Evolutionary conservation across 64 coral and sea anemone genomes (phyloP).

Genomic region (Acropora tenuis): DNA sequence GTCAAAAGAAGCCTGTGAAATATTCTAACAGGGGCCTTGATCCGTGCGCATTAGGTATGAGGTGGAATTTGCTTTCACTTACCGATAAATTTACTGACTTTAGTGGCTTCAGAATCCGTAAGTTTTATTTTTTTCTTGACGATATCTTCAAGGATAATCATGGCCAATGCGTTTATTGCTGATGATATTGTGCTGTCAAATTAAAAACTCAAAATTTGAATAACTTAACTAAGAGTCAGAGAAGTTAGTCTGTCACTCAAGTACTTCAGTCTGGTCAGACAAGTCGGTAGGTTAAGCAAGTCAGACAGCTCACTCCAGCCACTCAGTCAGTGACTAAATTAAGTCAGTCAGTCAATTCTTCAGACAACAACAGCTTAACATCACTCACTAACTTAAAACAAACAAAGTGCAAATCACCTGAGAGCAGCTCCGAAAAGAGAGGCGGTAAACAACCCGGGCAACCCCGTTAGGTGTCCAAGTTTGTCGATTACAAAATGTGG

Average conservation of each 20-base stretch:
- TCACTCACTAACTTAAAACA: too few relatives aligned
- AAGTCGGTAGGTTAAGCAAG: background rate
- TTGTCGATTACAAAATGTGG: slow-evolving; percentile 85
- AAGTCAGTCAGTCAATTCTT: too few relatives aligned
- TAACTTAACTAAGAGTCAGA: too few relatives aligned
- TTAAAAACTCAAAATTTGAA: background rate
- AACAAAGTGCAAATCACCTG: slow-evolving; percentile 10
- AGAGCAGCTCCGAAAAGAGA: slow-evolving; percentile 66
- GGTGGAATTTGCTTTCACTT: background rate
- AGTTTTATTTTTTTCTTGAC: slow-evolving; percentile 74
- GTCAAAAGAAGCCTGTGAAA: too few relatives aligned
- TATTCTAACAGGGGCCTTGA: too few relatives aligned
- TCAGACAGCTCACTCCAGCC: too few relatives aligned
- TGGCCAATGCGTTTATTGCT: slow-evolving; percentile 74
- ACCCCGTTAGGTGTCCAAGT: slow-evolving; percentile 66
- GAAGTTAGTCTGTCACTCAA: background rate
- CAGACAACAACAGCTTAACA: too few relatives aligned
- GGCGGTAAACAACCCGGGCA: slow-evolving; percentile 83
- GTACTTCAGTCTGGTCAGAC: too few relatives aligned
- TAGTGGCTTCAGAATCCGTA: slow-evolving; percentile 72
- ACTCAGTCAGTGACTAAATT: too few relatives aligned
- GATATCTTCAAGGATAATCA: slow-evolving; percentile 73
- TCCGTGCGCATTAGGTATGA: too few relatives aligned
- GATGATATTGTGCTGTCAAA: slow-evolving; percentile 76
- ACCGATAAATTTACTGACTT: slow-evolving; percentile 81